A percentile compares a stretch with the other conserved stretches of the same genome.
These are phyloP conservation scores for Platichthys flesus DNA, from an alignment of 2,113 vertebrate species.

Conservation along the genomic window DNA sequence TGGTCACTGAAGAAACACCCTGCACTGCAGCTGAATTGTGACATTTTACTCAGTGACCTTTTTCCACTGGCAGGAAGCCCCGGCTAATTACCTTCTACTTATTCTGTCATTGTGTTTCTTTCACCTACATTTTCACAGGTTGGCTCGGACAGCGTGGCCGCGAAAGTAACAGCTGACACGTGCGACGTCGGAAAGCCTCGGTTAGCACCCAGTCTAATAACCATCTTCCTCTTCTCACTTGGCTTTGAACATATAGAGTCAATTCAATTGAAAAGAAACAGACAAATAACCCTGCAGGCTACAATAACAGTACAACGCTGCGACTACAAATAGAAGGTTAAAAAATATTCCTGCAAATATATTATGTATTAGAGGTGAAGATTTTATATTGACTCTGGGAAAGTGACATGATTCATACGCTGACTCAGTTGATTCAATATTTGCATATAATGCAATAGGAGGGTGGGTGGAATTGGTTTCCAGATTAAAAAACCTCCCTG, in stretches of 20 bases:
- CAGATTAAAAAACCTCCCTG: constrained; percentile 71
- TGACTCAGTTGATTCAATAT: constrained; percentile 71
- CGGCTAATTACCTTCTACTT: constrained; percentile 65
- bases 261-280: constrained; percentile 1
- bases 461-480: constrained; percentile 72
- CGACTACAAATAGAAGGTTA: constrained; percentile 1
- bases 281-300: neutral
- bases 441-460: constrained; percentile 65
- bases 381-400: constrained; percentile 64
- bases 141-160: constrained; percentile 2
- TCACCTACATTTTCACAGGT: constrained; percentile 51
- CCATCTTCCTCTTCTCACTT: neutral
- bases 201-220: constrained; percentile 3
- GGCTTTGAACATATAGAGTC: neutral
- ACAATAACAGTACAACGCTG: constrained; percentile 13
- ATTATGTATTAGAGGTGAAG: constrained; percentile 39
- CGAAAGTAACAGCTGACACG: constrained; percentile 37
- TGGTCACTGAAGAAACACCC: neutral
- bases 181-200: constrained; percentile 8
- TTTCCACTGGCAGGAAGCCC: constrained; percentile 36
- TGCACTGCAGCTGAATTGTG: constrained; percentile 50
- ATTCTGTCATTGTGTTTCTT: constrained; percentile 59
- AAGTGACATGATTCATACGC: constrained; percentile 68
- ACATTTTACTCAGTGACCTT: constrained; percentile 69
- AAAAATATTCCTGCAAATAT: neutral